Conservation (phyloP, 2,888 invertebrate genomes). For the Drosophila sordidula region DNA sequence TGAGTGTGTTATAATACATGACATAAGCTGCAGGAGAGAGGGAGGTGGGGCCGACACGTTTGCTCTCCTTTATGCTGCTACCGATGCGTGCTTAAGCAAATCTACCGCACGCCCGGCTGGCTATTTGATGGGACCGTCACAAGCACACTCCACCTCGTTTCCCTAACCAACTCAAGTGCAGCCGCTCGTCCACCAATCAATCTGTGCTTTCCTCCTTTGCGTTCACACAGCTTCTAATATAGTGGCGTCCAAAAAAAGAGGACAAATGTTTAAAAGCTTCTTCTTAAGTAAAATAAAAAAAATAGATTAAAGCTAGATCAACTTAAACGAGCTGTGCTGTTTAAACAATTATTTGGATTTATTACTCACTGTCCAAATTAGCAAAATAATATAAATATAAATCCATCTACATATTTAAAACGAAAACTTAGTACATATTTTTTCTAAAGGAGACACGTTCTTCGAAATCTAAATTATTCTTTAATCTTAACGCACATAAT, state of each 20-base stretch:
- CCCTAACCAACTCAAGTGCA: neutral
- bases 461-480: too few relatives aligned
- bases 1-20: conserved; percentile 14
- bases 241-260: conserved; percentile 22
- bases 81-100: conserved; percentile 64
- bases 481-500: too few relatives aligned
- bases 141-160: neutral
- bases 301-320: too few relatives aligned
- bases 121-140: conserved; percentile 26
- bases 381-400: too few relatives aligned
- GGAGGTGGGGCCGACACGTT: conserved; percentile 1
- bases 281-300: neutral
- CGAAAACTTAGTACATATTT: too few relatives aligned
- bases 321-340: too few relatives aligned
- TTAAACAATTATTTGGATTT: too few relatives aligned
- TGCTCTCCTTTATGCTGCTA: conserved; percentile 28
- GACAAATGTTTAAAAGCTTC: too few relatives aligned
- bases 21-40: neutral
- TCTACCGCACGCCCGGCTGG: conserved; percentile 36
- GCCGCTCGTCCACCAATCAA: conserved; percentile 32
- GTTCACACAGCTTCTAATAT: conserved; percentile 13
- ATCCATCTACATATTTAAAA: too few relatives aligned
- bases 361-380: too few relatives aligned
- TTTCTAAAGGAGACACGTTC: too few relatives aligned
- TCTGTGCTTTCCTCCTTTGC: conserved; percentile 11